Base-by-base conservation (phyloP, 1,140 invertebrate species). In the Tyrophagus putrescentiae region DNA sequence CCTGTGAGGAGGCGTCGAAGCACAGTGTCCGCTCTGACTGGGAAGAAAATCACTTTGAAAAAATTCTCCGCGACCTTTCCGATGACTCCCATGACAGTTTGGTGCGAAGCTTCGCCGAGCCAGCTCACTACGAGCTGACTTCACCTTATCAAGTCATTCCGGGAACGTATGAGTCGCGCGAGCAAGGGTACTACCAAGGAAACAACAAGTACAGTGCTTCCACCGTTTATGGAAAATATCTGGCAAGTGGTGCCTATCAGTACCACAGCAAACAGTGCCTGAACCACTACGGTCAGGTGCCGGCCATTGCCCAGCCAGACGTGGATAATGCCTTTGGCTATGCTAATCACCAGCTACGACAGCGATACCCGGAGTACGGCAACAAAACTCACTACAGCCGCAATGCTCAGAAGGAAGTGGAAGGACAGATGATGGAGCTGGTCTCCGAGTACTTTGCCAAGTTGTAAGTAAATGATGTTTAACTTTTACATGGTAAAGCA, bases 361-460 rank as follows among this genome's bases (percentile, higher is more conserved):
- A 1, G 13, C 27, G 44, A 18, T 29, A 34, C 39, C 23, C 18
- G 3, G 27, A 60, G 21, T 60, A 33, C 36, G 18, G 28, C 1
- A 60, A 60, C 29, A 4, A 33, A n/a, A 34, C 18, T 5, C 11
- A 50, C 13, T 52, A 25, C 28, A 1, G 1, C 21, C n/a, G 28
- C 41, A 25, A 39, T 21, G n/a, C 13, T n/a, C 34, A 21, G 1
- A 60, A 60, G 25, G 60, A 63, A 60, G 34, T 56, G 21, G 59
- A 63, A 29, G 48, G 41, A 13, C 32, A n/a, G 9, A 39, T 61
- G 21, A 42, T 63, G 48, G 62, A 63, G 52, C 36, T 41, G 13
- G 58, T 39, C 9, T 36, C 58, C 18, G 48, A 50, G 41, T 62
- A 63, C 29, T 57, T 61, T 18, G 31, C 18, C 9, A 56, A 56